Percentiles rank a stretch among this genome's conserved stretches.
These are phyloP conservation scores for Scomber scombrus DNA, from an alignment of 2,113 vertebrate species.

Conservation along the genomic window DNA sequence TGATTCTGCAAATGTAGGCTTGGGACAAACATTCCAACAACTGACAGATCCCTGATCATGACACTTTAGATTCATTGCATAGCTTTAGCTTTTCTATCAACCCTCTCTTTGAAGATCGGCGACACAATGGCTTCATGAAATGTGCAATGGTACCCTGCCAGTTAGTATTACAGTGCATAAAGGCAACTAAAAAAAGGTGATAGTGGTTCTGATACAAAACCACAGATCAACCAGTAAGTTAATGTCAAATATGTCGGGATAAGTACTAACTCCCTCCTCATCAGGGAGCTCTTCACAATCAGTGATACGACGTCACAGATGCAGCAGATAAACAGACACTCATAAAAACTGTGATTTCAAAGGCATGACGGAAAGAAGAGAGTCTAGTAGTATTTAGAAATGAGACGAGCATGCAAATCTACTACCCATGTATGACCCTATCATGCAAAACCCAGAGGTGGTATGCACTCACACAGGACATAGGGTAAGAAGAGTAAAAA, in stretches of 20 bases:
- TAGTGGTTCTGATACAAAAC: conserved; percentile 45
- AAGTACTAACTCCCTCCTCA: neutral
- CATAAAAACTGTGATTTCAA: neutral
- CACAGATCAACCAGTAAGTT: conserved; percentile 20
- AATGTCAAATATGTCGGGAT: neutral
- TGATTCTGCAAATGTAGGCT: conserved; percentile 12
- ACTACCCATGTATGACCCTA: conserved; percentile 37
- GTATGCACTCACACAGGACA: conserved; percentile 66
- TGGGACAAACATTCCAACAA: conserved; percentile 8
- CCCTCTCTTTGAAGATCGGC: conserved; percentile 7
- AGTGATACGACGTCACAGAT: neutral
- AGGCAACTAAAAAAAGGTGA: conserved; percentile 25
- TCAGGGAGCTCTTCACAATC: neutral
- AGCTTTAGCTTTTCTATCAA: conserved; percentile 15
- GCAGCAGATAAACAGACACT: conserved; percentile 2
- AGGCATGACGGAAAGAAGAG: neutral
- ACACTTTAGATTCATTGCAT: conserved; percentile 37
- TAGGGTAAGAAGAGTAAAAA: neutral
- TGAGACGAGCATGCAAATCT: conserved; percentile 60
- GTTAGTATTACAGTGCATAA: conserved; percentile 31
- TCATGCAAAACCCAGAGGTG: conserved; percentile 67
- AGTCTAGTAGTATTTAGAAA: conserved; percentile 13
- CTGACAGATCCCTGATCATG: neutral
- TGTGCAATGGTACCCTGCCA: conserved; percentile 1
- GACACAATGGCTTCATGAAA: conserved; percentile 11